Percentiles rank a stretch among this genome's conserved stretches.
phyloP scores from a whole-genome alignment of 1,140 invertebrate species.

The Heliothis virescens region DNA sequence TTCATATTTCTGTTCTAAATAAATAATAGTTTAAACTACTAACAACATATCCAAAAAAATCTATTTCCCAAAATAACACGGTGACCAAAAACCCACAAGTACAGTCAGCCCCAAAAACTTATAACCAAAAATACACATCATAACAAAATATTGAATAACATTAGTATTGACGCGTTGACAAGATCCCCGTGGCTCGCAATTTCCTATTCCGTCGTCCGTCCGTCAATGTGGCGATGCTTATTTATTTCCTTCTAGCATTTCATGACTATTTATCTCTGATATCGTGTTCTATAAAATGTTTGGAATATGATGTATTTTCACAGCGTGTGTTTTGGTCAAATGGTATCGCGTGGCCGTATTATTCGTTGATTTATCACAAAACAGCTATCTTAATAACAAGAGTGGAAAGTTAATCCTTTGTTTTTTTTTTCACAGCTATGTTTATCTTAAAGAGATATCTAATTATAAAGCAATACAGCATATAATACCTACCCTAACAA shows the following conservation, averaged over 20 bases:
- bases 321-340: constrained; percentile 11
- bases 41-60: neutral
- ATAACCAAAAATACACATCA: constrained; percentile 3
- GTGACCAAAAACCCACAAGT: neutral
- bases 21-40: neutral
- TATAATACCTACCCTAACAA: too few species aligned
- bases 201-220: constrained; percentile 64
- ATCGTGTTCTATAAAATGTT: constrained; percentile 23
- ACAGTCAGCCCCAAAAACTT: neutral
- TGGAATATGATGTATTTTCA: neutral
- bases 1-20: too few species aligned
- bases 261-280: constrained; percentile 43
- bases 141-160: constrained; percentile 58
- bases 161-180: constrained; percentile 50
- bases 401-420: neutral
- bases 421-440: too few species aligned
- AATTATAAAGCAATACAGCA: too few species aligned
- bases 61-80: neutral
- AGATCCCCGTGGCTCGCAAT: constrained; percentile 61
- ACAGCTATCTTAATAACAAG: neutral
- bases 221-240: constrained; percentile 56
- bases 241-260: constrained; percentile 53
- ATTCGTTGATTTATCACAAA: neutral
- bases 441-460: too few species aligned
- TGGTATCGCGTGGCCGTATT: neutral